Percentiles rank a stretch among this genome's conserved stretches.
Conservation (phyloP, 2,888 invertebrate genomes). For the Nephrotoma appendiculata region DNA sequence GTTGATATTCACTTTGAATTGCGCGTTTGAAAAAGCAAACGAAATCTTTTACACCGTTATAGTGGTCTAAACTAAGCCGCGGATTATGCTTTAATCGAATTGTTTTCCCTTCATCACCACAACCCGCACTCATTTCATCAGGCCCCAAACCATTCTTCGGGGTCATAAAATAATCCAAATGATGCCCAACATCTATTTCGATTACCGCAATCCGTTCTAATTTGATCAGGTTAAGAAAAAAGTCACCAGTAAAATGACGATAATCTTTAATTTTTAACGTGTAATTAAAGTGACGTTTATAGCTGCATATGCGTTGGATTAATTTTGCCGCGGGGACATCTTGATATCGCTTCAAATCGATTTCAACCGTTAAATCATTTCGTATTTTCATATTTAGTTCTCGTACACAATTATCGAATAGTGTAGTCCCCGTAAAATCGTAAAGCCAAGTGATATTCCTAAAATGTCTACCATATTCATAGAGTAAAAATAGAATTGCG, state of each 20-base stretch:
- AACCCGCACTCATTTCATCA: neutral
- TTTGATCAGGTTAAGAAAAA: neutral
- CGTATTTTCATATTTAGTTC: neutral
- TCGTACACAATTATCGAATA: neutral
- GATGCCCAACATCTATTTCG: neutral
- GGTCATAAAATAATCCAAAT: neutral
- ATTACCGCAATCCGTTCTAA: neutral
- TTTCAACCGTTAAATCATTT: neutral
- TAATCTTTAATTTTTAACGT: neutral
- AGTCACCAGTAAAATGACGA: neutral
- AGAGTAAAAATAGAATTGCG: neutral
- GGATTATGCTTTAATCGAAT: neutral
- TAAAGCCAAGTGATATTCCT: neutral
- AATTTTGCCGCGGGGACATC: neutral
- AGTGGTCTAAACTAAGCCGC: neutral
- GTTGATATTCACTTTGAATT: neutral
- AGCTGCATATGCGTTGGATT: neutral
- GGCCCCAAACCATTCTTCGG: neutral
- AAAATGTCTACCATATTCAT: neutral
- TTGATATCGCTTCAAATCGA: neutral
- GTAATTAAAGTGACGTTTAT: neutral
- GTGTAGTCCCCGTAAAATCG: neutral
- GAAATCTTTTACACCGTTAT: neutral
- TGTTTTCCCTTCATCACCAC: neutral
- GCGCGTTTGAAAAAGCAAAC: neutral